These are phyloP conservation scores for Epistrophella euchroma DNA, from an alignment of 2,888 invertebrate species.

Conservation along the genomic window DNA sequence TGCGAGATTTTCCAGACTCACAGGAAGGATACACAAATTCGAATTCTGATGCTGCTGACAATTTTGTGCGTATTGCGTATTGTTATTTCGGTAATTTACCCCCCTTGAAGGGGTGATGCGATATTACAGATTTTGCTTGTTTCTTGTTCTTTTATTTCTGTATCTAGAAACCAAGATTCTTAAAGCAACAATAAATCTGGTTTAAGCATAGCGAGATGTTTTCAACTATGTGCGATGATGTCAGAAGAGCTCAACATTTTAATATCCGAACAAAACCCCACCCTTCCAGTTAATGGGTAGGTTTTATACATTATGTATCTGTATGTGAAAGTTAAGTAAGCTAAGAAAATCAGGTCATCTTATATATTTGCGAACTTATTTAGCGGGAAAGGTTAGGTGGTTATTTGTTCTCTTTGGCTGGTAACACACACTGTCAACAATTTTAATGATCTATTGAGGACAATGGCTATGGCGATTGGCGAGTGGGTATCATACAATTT, in stretches of 20 bases:
- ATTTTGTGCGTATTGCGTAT: slow-evolving; percentile 59
- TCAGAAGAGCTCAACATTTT: slow-evolving; percentile 50
- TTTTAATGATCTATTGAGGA: slow-evolving; percentile 31
- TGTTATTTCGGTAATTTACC: slow-evolving; percentile 12
- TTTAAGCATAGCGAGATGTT: slow-evolving; percentile 5
- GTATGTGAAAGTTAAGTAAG: neutral
- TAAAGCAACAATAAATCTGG: slow-evolving; percentile 28
- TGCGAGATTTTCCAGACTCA: slow-evolving; percentile 59
- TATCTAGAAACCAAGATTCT: slow-evolving; percentile 30
- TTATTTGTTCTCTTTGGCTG: neutral
- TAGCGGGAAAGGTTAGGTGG: neutral
- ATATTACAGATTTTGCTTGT: slow-evolving; percentile 30
- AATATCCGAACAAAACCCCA: slow-evolving; percentile 9
- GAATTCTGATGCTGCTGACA: slow-evolving; percentile 23
- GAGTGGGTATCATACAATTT: no score
- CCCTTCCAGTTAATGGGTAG: slow-evolving; percentile 2
- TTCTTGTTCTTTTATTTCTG: slow-evolving; percentile 38
- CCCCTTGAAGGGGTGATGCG: neutral
- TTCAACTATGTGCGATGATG: slow-evolving; percentile 52
- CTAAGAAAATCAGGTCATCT: slow-evolving; percentile 48
- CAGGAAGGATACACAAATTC: slow-evolving; percentile 64
- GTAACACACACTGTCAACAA: slow-evolving; percentile 9
- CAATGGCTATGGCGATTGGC: neutral
- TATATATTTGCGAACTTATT: slow-evolving; percentile 19
- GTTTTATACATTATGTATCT: neutral